Evolutionary conservation across 2,113 vertebrate species (phyloP).

Genomic region (Etheostoma spectabile): DNA sequence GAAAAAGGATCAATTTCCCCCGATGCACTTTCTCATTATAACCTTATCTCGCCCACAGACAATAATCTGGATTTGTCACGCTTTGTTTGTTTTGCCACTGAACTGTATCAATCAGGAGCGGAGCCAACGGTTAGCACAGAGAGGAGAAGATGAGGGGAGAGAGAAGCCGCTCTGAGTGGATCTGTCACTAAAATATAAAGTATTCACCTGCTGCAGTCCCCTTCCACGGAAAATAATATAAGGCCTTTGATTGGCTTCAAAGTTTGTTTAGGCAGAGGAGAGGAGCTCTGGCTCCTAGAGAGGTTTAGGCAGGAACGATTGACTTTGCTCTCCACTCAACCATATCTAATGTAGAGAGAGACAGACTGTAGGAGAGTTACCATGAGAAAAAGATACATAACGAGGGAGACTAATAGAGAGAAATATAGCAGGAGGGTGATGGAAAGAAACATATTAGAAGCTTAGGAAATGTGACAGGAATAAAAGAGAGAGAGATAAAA

Average conservation of each 20-base stretch:
- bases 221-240: conserved; percentile 61
- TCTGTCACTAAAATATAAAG: conserved; percentile 64
- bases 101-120: conserved; percentile 78
- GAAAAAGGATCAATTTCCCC: conserved; percentile 82
- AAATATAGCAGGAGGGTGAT: conserved; percentile 37
- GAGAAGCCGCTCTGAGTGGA: conserved; percentile 40
- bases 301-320: conserved; percentile 62
- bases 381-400: conserved; percentile 46
- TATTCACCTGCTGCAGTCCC: conserved; percentile 62
- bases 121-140: conserved; percentile 47
- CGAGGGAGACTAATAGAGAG: conserved; percentile 54
- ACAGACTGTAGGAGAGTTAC: conserved; percentile 51
- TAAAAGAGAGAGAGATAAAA: conserved; percentile 57
- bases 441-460: conserved; percentile 52
- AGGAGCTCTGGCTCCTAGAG: conserved; percentile 60
- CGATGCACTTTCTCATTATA: conserved; percentile 83
- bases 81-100: conserved; percentile 82
- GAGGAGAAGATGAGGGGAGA: conserved; percentile 27
- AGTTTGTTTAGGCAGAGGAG: conserved; percentile 74
- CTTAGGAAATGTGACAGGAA: conserved; percentile 61
- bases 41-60: conserved; percentile 82
- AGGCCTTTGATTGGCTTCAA: conserved; percentile 75
- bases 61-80: conserved; percentile 85
- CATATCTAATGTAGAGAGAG: conserved; percentile 64
- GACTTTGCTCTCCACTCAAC: conserved; percentile 74